These are phyloP conservation scores for Stegodyphus mimosarum DNA, from an alignment of 1,140 invertebrate species.

Conservation along the genomic window DNA sequence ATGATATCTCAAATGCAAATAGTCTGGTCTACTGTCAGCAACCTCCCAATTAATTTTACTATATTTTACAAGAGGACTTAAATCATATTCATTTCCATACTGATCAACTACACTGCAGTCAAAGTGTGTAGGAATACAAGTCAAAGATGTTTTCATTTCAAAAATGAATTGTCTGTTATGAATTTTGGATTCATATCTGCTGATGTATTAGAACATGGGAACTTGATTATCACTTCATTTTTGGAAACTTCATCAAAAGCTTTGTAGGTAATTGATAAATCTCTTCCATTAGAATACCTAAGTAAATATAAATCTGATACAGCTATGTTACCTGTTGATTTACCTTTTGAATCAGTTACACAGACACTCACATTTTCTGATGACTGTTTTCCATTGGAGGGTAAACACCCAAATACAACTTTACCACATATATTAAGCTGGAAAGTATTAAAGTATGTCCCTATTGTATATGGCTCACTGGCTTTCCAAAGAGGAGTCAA, in stretches of 20 bases:
- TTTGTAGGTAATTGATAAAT: conserved; percentile 41
- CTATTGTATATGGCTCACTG: conserved; percentile 19
- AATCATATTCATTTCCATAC: conserved; percentile 54
- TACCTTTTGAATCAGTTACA: conserved; percentile 14
- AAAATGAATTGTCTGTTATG: conserved; percentile 64
- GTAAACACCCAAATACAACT: conserved; percentile 3
- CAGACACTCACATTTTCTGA: conserved; percentile 41
- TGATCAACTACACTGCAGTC: conserved; percentile 39
- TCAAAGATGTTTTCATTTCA: conserved; percentile 65
- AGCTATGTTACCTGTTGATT: neutral
- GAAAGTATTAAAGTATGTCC: neutral
- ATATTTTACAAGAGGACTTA: conserved; percentile 14
- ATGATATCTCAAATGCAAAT: conserved; percentile 33
- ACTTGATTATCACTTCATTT: conserved; percentile 19
- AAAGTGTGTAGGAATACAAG: conserved; percentile 63
- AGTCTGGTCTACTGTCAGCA: neutral
- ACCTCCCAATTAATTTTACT: conserved; percentile 35
- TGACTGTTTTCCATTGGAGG: neutral
- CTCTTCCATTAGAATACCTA: conserved; percentile 27
- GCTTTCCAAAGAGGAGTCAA: conserved; percentile 1
- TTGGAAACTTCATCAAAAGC: neutral
- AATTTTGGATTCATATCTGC: conserved; percentile 22
- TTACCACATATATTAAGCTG: conserved; percentile 56
- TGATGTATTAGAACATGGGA: conserved; percentile 26
- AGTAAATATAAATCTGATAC: conserved; percentile 20